phyloP scores from a whole-genome alignment of 2,113 vertebrate genomes.

The Spea multiplicata region DNA sequence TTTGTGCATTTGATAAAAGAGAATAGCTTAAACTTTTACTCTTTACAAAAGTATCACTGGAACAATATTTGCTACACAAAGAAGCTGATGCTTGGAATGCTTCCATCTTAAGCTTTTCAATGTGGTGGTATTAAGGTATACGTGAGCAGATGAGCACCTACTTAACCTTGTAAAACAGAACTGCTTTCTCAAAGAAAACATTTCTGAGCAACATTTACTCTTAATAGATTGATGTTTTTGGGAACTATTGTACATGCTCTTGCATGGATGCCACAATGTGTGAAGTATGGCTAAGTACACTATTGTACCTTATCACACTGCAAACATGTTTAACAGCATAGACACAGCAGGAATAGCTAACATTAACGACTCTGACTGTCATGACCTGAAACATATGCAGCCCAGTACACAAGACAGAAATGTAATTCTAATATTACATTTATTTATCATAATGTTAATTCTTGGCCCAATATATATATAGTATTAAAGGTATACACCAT shows the following conservation, averaged over 20 bases:
- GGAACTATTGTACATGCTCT: slow-evolving; percentile 23
- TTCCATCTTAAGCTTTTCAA: slow-evolving; percentile 26
- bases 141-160: slow-evolving; percentile 39
- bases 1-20: background rate
- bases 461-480: no score
- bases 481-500: no score
- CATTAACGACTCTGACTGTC: slow-evolving; percentile 7
- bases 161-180: slow-evolving; percentile 35
- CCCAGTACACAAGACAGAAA: background rate
- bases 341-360: slow-evolving; percentile 11
- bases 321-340: slow-evolving; percentile 24
- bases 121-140: slow-evolving; percentile 33
- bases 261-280: slow-evolving; percentile 19
- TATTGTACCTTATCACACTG: slow-evolving; percentile 21
- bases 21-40: background rate
- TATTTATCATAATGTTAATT: no score
- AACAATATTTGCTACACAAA: slow-evolving; percentile 39
- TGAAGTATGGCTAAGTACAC: slow-evolving; percentile 17
- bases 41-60: slow-evolving; percentile 7
- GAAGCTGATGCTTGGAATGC: slow-evolving; percentile 24
- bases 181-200: slow-evolving; percentile 40
- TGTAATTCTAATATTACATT: no score
- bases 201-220: slow-evolving; percentile 43
- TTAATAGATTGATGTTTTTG: slow-evolving; percentile 39
- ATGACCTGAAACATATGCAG: slow-evolving; percentile 8